A percentile compares a stretch with the other conserved stretches of the same genome.
phyloP scores from a whole-genome alignment of 2,888 invertebrate species.

The Chloroclystis v-ata region DNA sequence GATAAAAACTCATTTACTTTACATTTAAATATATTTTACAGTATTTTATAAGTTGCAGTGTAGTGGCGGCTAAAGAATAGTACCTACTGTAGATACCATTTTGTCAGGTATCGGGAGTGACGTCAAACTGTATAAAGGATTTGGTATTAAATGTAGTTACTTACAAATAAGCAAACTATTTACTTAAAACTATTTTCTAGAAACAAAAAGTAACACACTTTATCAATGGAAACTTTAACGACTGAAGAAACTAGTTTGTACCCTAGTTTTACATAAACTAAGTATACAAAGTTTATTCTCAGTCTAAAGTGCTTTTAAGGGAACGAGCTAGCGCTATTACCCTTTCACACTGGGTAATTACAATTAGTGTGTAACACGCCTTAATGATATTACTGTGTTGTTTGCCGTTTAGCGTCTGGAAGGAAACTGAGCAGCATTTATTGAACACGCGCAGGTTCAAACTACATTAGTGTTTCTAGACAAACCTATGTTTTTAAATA shows the following conservation, averaged over 20 bases:
- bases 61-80: too few relatives aligned
- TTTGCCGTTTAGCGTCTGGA: conserved; percentile 16
- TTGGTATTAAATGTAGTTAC: too few relatives aligned
- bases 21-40: too few relatives aligned
- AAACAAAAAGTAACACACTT: neutral
- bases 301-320: conserved; percentile 23
- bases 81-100: too few relatives aligned
- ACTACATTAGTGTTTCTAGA: too few relatives aligned
- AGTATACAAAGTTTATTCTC: conserved; percentile 15
- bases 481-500: too few relatives aligned
- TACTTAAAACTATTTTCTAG: neutral
- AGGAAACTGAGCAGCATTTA: conserved; percentile 12
- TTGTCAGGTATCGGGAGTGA: too few relatives aligned
- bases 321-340: conserved; percentile 21
- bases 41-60: too few relatives aligned
- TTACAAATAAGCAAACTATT: too few relatives aligned
- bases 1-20: too few relatives aligned
- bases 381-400: conserved; percentile 23
- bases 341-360: conserved; percentile 25
- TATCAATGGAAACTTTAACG: neutral
- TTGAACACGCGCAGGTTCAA: neutral
- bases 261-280: neutral
- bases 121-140: too few relatives aligned
- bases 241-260: neutral
- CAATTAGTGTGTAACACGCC: conserved; percentile 22